These are phyloP conservation scores for Uria aalge DNA, from an alignment of 2,113 vertebrate species.

Conservation along the genomic window DNA sequence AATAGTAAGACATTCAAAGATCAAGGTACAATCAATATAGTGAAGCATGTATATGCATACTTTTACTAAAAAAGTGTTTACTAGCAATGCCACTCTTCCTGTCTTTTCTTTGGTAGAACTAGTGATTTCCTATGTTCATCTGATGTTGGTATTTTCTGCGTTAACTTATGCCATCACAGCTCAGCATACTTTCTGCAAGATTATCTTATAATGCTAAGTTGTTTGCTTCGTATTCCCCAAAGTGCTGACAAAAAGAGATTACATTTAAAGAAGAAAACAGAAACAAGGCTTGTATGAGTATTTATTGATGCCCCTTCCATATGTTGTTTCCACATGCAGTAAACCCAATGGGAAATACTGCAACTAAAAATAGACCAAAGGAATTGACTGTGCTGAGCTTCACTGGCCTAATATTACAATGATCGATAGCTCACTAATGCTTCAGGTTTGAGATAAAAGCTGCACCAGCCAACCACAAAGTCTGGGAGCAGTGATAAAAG, in stretches of 20 bases:
- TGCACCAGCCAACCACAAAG: not conserved
- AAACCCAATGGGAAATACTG: not conserved
- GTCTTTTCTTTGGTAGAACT: not conserved
- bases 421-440: conserved; percentile 17
- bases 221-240: not conserved
- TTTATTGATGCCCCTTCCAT: not conserved
- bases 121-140: not conserved
- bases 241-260: not conserved
- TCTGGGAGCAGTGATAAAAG: not conserved
- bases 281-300: not conserved
- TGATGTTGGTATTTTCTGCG: not conserved
- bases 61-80: not conserved
- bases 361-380: conserved; percentile 16
- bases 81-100: not conserved
- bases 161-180: not conserved
- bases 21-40: not conserved
- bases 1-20: not conserved
- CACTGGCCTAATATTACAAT: not conserved
- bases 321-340: not conserved
- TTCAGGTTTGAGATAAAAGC: conserved; percentile 12
- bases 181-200: not conserved
- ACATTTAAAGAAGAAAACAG: not conserved
- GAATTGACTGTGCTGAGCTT: conserved; percentile 9
- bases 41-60: not conserved
- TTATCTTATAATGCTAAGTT: not conserved